Evolutionary conservation across 2,888 invertebrate species (phyloP).

Genomic region (Bellardia bayeri): DNA sequence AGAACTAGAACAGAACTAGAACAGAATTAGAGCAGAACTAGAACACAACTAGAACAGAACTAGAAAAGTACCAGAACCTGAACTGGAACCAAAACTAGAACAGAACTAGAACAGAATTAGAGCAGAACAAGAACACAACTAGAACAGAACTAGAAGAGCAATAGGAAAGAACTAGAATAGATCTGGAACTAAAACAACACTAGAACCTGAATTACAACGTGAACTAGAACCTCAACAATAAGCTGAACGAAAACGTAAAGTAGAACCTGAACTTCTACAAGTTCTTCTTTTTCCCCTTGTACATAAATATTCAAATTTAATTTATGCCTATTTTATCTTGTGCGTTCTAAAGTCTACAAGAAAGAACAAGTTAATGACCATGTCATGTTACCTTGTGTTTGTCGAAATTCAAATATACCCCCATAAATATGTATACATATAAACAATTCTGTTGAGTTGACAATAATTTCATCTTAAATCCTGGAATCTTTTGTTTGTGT

Average conservation of each 20-base stretch:
- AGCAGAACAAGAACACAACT: no score
- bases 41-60: neutral
- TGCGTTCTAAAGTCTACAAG: no score
- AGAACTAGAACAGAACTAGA: neutral
- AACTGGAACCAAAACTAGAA: neutral
- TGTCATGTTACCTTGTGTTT: constrained; percentile 15
- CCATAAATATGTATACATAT: no score
- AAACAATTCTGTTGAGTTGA: neutral
- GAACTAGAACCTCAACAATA: neutral
- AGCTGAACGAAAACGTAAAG: neutral
- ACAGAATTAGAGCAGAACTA: neutral
- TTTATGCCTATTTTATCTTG: no score
- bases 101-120: no score
- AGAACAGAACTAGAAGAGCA: neutral
- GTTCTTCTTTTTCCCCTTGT: no score
- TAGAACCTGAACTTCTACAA: neutral
- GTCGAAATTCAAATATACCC: neutral
- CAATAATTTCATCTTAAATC: constrained; percentile 43
- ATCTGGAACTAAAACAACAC: neutral
- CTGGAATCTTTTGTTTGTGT: neutral
- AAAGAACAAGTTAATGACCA: neutral
- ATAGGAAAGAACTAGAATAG: neutral
- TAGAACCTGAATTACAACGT: no score
- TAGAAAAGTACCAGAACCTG: no score
- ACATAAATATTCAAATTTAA: no score